Percentiles rank a stretch among this genome's conserved stretches.
These are phyloP conservation scores for Lithobates sylvaticus DNA, from an alignment of 2,797 vertebrate genomes.

Conservation along the genomic window DNA sequence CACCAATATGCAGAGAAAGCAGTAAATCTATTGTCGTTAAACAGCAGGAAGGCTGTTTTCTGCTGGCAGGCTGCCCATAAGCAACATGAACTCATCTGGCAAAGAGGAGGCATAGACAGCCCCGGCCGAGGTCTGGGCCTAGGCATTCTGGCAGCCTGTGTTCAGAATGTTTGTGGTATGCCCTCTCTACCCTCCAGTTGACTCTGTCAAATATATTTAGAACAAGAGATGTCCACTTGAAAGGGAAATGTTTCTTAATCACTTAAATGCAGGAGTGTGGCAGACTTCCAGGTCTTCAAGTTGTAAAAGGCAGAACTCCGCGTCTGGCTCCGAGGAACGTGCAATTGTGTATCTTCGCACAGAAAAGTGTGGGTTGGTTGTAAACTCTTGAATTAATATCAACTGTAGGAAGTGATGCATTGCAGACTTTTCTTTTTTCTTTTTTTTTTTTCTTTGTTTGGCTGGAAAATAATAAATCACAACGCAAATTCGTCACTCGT, in stretches of 20 bases:
- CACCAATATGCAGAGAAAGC: slow-evolving; percentile 86
- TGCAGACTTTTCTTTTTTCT: background rate
- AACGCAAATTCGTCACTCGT: slow-evolving; percentile 1
- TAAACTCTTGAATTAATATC: slow-evolving; percentile 68
- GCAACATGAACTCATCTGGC: slow-evolving; percentile 78
- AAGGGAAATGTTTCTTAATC: slow-evolving; percentile 87
- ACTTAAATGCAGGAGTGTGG: slow-evolving; percentile 87
- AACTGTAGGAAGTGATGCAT: slow-evolving; percentile 40
- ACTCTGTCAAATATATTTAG: slow-evolving; percentile 89
- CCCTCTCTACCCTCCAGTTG: slow-evolving; percentile 75
- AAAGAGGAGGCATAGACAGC: slow-evolving; percentile 66
- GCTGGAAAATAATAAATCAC: slow-evolving; percentile 26
- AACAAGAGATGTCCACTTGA: slow-evolving; percentile 86
- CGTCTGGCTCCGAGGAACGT: slow-evolving; percentile 74
- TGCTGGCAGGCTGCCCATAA: slow-evolving; percentile 85
- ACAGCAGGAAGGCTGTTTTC: slow-evolving; percentile 85
- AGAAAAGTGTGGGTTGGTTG: slow-evolving; percentile 45
- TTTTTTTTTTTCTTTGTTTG: slow-evolving; percentile 51
- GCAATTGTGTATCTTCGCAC: slow-evolving; percentile 60
- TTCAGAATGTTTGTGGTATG: slow-evolving; percentile 72
- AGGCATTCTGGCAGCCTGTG: slow-evolving; percentile 68
- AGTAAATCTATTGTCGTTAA: slow-evolving; percentile 96
- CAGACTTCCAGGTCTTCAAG: slow-evolving; percentile 82
- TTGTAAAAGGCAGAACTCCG: slow-evolving; percentile 77
- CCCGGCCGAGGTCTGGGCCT: slow-evolving; percentile 71